These are phyloP conservation scores for Ctenomys sociabilis DNA, from an alignment of 2,113 vertebrate genomes.

Conservation along the genomic window DNA sequence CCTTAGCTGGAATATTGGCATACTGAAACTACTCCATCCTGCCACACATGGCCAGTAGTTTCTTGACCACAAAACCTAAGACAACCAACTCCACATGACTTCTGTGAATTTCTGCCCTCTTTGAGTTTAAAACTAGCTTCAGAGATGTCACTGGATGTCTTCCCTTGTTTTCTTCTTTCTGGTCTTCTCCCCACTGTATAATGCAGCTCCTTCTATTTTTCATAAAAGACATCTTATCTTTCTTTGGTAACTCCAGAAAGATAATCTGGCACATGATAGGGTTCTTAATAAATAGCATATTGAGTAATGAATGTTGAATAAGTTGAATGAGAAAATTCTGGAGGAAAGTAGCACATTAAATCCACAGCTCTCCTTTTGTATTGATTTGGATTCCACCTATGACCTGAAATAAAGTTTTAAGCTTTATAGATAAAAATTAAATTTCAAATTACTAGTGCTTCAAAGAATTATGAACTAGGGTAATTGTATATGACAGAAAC, in stretches of 20 bases:
- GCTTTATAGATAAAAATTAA: not conserved
- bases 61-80: not conserved
- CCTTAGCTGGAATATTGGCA: not conserved
- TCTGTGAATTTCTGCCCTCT: not conserved
- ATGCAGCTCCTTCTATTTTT: not conserved
- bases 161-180: not conserved
- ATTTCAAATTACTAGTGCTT: conserved; percentile 35
- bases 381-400: conserved; percentile 9
- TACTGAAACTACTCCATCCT: not conserved
- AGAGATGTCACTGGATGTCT: not conserved
- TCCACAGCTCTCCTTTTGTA: not conserved
- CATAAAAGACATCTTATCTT: not conserved
- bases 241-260: conserved; percentile 42
- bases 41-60: not conserved
- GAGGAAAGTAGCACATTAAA: not conserved
- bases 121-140: not conserved
- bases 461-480: not conserved
- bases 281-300: not conserved
- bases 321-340: not conserved
- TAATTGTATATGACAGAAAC: not conserved
- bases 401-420: conserved; percentile 1
- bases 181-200: not conserved
- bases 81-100: not conserved
- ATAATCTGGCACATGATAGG: not conserved
- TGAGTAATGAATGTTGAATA: conserved; percentile 29